Evolutionary conservation across 2,888 invertebrate species (phyloP), one percentile per base, ranked within the genome.

Genomic region (Cataglyphis altisquamis): DNA sequence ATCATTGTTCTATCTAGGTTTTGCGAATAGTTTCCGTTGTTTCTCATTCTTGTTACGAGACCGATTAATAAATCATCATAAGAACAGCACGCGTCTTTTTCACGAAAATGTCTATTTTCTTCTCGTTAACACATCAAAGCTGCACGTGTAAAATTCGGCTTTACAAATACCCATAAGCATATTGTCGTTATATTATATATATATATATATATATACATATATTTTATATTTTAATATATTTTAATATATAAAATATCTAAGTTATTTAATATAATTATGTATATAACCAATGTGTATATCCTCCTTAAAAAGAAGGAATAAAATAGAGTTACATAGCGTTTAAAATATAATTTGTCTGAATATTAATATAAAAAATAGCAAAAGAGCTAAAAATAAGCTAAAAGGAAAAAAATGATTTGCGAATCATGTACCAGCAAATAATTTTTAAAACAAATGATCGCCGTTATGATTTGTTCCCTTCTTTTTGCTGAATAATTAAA

Each of bases 1-100:
- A 88, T 88, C 91, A 90, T 91, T 90, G 86, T 91, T 87, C 86
- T 91, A 86, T 60, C 21, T 32, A 41, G 18, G 83, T 86, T 88
- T 88, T 88, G 85, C 85, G 80, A 21, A 21, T 36, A n/a, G n/a
- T 85, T 83, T 75, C 67, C 15, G 15, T 5, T 82, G 83, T 88
- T 88, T 85, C 90, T 88, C 87, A 85, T 88, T 88, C 89, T 83
- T 55, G 21, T 12, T 29, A n/a, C 18, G 10, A 21, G 66, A 66
- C n/a, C 45, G n/a, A 41, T 48, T 1, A 6, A 18, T 29, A 10
- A 18, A 9, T 5, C 55, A 15, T n/a, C 12, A 0, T 15, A 52
- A 18, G 29, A 12, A 10, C 9, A n/a, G 4, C 55, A 29, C 39
- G 29, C 36, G 55, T 55, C 25, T 18, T 29, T 9, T 10, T 15